Evolutionary conservation across 2,888 invertebrate genomes (phyloP).

Genomic region (Amblyjoppa proteus): DNA sequence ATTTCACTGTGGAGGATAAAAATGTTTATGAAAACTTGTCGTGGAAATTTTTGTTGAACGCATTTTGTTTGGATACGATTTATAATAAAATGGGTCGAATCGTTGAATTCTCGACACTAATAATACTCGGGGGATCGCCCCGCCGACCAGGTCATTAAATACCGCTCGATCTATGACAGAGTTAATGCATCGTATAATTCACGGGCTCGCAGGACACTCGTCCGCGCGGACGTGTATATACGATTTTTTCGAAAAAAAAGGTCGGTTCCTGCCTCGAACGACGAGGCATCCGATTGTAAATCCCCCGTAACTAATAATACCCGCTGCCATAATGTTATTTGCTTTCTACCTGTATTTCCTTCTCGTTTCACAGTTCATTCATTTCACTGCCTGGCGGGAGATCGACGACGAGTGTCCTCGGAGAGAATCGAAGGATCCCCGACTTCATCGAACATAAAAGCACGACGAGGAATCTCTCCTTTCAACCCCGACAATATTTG

Average conservation of each 20-base stretch:
- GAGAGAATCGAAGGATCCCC: constrained; percentile 9
- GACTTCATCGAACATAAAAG: constrained; percentile 41
- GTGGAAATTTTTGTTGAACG: constrained; percentile 35
- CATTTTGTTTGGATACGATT: constrained; percentile 30
- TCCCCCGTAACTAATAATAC: constrained; percentile 35
- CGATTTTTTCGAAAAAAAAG: constrained; percentile 30
- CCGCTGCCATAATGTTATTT: constrained; percentile 36
- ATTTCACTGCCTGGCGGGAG: constrained; percentile 37
- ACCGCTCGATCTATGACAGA: constrained; percentile 61
- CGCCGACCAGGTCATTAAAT: constrained; percentile 51
- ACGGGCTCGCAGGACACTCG: constrained; percentile 6
- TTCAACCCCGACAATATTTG: constrained; percentile 57
- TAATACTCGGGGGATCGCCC: constrained; percentile 4
- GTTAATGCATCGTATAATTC: constrained; percentile 55
- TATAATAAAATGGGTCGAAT: constrained; percentile 37
- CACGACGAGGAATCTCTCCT: constrained; percentile 41
- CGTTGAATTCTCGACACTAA: constrained; percentile 10
- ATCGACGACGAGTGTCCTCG: constrained; percentile 1
- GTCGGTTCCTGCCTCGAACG: neutral
- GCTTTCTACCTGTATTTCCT: constrained; percentile 65
- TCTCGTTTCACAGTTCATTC: constrained; percentile 50
- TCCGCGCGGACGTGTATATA: neutral
- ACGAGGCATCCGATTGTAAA: constrained; percentile 12
- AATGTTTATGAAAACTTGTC: constrained; percentile 11
- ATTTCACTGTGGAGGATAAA: constrained; percentile 20